phyloP scores from a whole-genome alignment of 2,888 invertebrate species.

The Tetropium fuscum region DNA sequence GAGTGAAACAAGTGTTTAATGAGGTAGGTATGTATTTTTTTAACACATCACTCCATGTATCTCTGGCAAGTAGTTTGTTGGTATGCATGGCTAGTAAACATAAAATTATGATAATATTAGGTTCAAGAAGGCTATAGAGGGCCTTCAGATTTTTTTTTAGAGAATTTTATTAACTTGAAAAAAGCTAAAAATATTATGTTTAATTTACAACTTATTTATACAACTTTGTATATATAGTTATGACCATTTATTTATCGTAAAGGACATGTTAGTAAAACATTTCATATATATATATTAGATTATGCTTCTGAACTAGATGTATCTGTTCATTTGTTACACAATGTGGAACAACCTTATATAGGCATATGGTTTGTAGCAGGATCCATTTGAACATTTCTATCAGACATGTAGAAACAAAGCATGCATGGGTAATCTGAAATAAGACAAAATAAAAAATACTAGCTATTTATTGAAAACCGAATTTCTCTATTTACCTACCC shows the following conservation, averaged over 20 bases:
- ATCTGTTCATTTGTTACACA: neutral
- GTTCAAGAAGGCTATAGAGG: neutral
- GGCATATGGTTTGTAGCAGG: conserved; percentile 14
- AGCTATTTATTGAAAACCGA: conserved; percentile 1
- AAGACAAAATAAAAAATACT: conserved; percentile 46
- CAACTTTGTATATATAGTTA: no score
- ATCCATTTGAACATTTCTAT: conserved; percentile 54
- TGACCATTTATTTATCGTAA: no score
- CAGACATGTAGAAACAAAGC: conserved; percentile 60
- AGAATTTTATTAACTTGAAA: neutral
- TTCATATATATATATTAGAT: no score
- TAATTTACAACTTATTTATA: no score
- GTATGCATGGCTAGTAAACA: neutral
- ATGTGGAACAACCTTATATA: neutral
- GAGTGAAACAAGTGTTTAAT: conserved; percentile 13
- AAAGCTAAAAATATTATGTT: neutral
- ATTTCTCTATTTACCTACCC: conserved; percentile 17
- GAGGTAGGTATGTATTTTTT: conserved; percentile 11
- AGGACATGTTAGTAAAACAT: no score
- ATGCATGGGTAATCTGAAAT: conserved; percentile 59
- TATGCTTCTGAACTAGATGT: no score
- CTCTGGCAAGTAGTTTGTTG: neutral
- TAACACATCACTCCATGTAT: neutral
- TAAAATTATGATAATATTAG: neutral
- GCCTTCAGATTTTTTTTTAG: neutral